Evolutionary conservation across 2,113 vertebrate species (phyloP), one percentile per base, ranked within the genome.

Genomic region (Leptobrachium ailaonicum): DNA sequence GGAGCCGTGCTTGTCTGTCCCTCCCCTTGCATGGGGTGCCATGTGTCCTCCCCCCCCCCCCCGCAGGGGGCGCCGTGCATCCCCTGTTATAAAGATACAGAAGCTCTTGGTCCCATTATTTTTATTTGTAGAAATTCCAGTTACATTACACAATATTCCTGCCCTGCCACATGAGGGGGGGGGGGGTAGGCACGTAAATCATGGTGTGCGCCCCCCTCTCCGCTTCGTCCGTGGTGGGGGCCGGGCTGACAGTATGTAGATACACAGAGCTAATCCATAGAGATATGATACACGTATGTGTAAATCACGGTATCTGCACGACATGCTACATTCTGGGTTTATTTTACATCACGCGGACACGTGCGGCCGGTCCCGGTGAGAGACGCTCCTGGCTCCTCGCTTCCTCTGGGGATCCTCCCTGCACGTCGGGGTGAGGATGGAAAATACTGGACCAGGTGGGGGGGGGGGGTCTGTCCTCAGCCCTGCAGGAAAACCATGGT

Each of bases 401-500:
- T 50, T 8, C 47, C 47, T 50, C 47, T 50, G 47, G 4, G 47
- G 8, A 50, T 50, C 8, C 4, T 50, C 47, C 47, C 20, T 32
- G 20, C 20, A 32, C 20, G 20, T 32, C 20, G 20, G 20, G 20
- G 20, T 32, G 20, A 32, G 20, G 8, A 50, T 50, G 47, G 4
- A 60, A 14, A 60, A 1, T 11, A 12, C 56, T 60, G 56, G 11
- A 60, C 3, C 56, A 14, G 10, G 56, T 4, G 56, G 11, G 56
- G 13, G 56, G 6, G 11, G 56, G 6, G 10, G 13, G 8, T 42
- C 62, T 44, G 2, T 63, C 8, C 12, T 79, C 69, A 79, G 43
- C 69, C 70, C 44, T 79, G 69, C 32, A 73, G 60, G 45, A 73
- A 79, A 11, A 79, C 69, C 69, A 79, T 73, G 58, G 77, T 79